Conservation (phyloP, 1,140 invertebrate genomes). For the Anastrepha obliqua region DNA sequence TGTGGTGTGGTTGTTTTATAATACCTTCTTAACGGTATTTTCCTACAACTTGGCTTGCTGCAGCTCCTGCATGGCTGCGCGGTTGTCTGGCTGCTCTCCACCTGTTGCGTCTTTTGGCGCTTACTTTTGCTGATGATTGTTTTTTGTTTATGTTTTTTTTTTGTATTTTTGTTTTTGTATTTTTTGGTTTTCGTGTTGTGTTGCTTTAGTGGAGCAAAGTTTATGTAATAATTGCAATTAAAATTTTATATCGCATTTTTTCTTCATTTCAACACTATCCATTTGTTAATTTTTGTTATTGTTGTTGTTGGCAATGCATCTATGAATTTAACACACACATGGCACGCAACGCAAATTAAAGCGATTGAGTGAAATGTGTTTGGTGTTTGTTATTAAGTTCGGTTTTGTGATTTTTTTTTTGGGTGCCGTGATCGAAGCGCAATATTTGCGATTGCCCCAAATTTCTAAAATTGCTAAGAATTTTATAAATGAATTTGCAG, state of each 20-base stretch:
- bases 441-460: conserved; percentile 13
- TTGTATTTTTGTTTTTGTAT: not conserved
- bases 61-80: not conserved
- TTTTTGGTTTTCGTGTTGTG: not conserved
- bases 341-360: conserved; percentile 28
- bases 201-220: conserved; percentile 33
- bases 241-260: conserved; percentile 50
- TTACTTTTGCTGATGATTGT: not conserved
- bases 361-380: not conserved
- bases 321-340: conserved; percentile 7
- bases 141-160: not conserved
- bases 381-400: not conserved
- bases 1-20: conserved; percentile 4
- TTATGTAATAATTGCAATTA: conserved; percentile 53
- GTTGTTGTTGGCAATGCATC: conserved; percentile 22
- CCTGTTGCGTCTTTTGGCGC: conserved; percentile 17
- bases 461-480: conserved; percentile 28
- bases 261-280: not conserved
- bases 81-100: not conserved
- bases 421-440: not conserved
- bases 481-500: conserved; percentile 11
- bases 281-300: conserved; percentile 8
- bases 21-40: conserved; percentile 42
- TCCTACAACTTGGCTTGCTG: conserved; percentile 5
- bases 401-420: not conserved